Base-by-base conservation (phyloP, 53 echinoderm and acorn worm genomes). In the Henricia sp. region DNA sequence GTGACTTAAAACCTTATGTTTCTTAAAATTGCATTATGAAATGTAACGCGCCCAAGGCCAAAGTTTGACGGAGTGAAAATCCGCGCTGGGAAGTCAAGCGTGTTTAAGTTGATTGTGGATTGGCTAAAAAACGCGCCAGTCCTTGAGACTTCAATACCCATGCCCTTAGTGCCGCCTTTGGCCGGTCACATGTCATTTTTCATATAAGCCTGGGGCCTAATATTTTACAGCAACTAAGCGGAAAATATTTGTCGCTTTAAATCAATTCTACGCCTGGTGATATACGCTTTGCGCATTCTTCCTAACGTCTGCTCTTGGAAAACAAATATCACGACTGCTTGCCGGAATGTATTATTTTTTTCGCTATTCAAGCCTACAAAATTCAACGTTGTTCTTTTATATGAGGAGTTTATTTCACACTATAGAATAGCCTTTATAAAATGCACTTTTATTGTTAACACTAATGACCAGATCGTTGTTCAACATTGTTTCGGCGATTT, bases 151-250 rank as follows among this genome's bases (percentile, higher is more conserved):
- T 46, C 62, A 80, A 43, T 19, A 62, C 33, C 63, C 80, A 46
- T 43, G 25, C 30, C 29, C 9, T 64, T 35, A 63, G 24, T 29
- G 63, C 32, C 20, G 63, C 80, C 80, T 28, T 34, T n/a, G n/a
- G n/a, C n/a, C 63, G 80, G 80, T 21, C 63, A 64, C 34, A 80
- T 46, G 42, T 12, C 77, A 30, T 59, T 62, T 62, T 41, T 11
- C 44, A 42, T 63, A 27, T 21, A 57, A 76, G 57, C 59, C 57
- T 33, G n/a, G 80, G 64, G 30, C 39, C n/a, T 64, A 62, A 34
- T 80, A 48, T 78, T 63, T 77, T 44, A 77, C 63, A 80, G 72
- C 52, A 17, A 36, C 72, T 52, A 13, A 72, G 72, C 72, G 72
- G 72, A 72, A 52, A 53, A 72, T 72, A 33, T 72, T 70, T 70